Conservation (phyloP, 2,888 invertebrate genomes). For the Nephrocerus scutellatus region DNA sequence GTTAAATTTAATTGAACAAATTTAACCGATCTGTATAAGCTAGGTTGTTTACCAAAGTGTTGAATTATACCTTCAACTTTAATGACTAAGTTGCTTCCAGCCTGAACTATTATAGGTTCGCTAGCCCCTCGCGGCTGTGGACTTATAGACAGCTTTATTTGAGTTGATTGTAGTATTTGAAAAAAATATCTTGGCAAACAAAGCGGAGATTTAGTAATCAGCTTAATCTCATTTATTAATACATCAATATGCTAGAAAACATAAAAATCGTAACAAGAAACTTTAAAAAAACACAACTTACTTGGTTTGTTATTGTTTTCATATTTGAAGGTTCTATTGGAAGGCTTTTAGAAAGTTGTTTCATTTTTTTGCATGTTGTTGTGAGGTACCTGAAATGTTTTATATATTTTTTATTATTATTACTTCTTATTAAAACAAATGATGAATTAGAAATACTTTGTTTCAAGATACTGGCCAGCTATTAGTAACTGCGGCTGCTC, state of each 20-base stretch:
- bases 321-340: slow-evolving; percentile 39
- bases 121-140: slow-evolving; percentile 72
- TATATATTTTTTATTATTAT: neutral
- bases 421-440: neutral
- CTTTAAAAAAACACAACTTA: slow-evolving; percentile 8
- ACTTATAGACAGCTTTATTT: slow-evolving; percentile 71
- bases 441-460: slow-evolving; percentile 35
- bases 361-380: slow-evolving; percentile 42
- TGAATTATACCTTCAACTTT: slow-evolving; percentile 91
- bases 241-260: slow-evolving; percentile 50
- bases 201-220: slow-evolving; percentile 57
- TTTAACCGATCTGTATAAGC: slow-evolving; percentile 63
- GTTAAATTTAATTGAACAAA: slow-evolving; percentile 65
- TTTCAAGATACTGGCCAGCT: slow-evolving; percentile 44
- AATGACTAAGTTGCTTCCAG: slow-evolving; percentile 78
- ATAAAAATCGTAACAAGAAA: neutral
- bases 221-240: slow-evolving; percentile 55
- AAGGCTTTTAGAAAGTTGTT: slow-evolving; percentile 36
- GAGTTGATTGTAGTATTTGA: slow-evolving; percentile 75
- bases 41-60: slow-evolving; percentile 58
- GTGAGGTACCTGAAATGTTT: slow-evolving; percentile 26
- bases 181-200: slow-evolving; percentile 73
- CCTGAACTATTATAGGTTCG: slow-evolving; percentile 77
- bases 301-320: slow-evolving; percentile 44
- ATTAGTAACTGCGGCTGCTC: slow-evolving; percentile 42